Evolutionary conservation across 2,888 invertebrate species (phyloP).

Genomic region (Seira musarum): DNA sequence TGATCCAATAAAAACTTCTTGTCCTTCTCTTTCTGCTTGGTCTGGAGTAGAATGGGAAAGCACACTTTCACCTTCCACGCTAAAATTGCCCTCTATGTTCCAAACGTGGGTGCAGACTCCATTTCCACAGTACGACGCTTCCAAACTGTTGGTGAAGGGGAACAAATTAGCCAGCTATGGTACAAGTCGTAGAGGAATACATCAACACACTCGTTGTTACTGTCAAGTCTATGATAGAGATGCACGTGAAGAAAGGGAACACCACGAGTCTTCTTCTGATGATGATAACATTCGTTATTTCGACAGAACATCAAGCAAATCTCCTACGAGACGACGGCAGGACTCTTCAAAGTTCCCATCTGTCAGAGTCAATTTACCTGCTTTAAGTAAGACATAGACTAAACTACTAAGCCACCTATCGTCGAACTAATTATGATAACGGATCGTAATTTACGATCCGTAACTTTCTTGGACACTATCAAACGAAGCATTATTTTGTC

Average conservation of each 20-base stretch:
- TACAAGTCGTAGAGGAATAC: not conserved
- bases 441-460: not conserved
- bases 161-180: slow-evolving; percentile 25
- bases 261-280: slow-evolving; percentile 29
- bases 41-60: slow-evolving; percentile 51
- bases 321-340: not conserved
- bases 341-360: slow-evolving; percentile 34
- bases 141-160: slow-evolving; percentile 56
- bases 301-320: not conserved
- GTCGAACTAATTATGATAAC: not conserved
- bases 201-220: slow-evolving; percentile 32
- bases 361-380: slow-evolving; percentile 46
- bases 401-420: not conserved
- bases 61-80: slow-evolving; percentile 50
- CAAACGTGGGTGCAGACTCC: slow-evolving; percentile 55
- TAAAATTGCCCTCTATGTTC: slow-evolving; percentile 49
- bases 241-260: slow-evolving; percentile 22
- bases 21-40: not conserved
- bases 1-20: not conserved
- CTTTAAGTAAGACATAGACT: slow-evolving; percentile 42
- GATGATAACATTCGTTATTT: slow-evolving; percentile 33
- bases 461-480: no score
- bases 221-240: slow-evolving; percentile 46
- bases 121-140: slow-evolving; percentile 50
- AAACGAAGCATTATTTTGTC: not conserved